Percentiles rank a stretch among this genome's conserved stretches.
These are phyloP conservation scores for Scomberomorus guttatus DNA, from an alignment of 2,797 vertebrate species.

Conservation along the genomic window DNA sequence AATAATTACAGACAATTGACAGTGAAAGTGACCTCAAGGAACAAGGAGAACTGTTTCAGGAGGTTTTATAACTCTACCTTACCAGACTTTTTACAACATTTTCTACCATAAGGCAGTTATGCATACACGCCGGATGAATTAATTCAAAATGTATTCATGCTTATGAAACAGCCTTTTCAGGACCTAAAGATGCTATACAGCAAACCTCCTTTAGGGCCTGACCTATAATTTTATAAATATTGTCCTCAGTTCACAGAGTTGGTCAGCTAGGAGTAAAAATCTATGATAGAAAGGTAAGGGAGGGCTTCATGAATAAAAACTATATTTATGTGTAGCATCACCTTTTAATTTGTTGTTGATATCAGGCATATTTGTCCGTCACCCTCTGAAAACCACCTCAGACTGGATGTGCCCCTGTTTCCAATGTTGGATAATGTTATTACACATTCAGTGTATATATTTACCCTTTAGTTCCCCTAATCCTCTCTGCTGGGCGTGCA, in stretches of 20 bases:
- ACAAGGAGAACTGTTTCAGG: slow-evolving; percentile 3
- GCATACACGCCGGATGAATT: neutral
- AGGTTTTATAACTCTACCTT: slow-evolving; percentile 14
- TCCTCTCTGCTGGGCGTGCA: slow-evolving; percentile 37
- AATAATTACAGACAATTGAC: slow-evolving; percentile 42
- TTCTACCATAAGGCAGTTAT: neutral
- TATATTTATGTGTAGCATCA: slow-evolving; percentile 33
- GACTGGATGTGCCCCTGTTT: slow-evolving; percentile 43
- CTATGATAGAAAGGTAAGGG: slow-evolving; percentile 8
- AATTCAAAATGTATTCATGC: slow-evolving; percentile 8
- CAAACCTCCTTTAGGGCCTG: neutral
- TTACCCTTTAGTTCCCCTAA: slow-evolving; percentile 63
- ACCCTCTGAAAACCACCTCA: slow-evolving; percentile 38
- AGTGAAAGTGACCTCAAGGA: slow-evolving; percentile 45
- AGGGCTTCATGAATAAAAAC: slow-evolving; percentile 41
- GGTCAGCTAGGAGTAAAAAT: slow-evolving; percentile 21
- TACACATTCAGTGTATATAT: slow-evolving; percentile 63
- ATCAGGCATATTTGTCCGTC: slow-evolving; percentile 44
- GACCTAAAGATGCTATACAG: neutral
- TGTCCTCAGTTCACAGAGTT: slow-evolving; percentile 20
- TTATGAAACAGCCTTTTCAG: neutral
- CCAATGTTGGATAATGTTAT: slow-evolving; percentile 61
- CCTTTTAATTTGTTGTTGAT: slow-evolving; percentile 50
- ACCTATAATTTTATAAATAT: slow-evolving; percentile 32
- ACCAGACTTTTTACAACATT: slow-evolving; percentile 1